A percentile compares a stretch with the other conserved stretches of the same genome.
Conservation (phyloP, 2,888 invertebrate species). For the Hybos culiciformis region DNA sequence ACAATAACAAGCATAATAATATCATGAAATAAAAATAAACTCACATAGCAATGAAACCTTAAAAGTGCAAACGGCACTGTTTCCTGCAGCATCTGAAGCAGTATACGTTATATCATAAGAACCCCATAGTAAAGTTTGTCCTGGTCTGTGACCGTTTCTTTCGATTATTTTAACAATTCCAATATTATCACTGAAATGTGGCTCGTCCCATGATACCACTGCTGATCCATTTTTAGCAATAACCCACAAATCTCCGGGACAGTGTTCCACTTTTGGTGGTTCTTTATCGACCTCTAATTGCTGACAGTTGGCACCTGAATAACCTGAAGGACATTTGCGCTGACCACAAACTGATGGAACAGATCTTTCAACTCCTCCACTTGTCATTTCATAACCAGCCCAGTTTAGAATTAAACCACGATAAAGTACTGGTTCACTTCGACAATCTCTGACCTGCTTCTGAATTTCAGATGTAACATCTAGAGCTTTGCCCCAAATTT, state of each 20-base stretch:
- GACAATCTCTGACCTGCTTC: conserved; percentile 84
- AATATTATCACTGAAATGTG: conserved; percentile 79
- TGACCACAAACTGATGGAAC: conserved; percentile 89
- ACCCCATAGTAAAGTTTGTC: conserved; percentile 80
- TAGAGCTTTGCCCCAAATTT: conserved; percentile 84
- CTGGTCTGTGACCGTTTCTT: conserved; percentile 73
- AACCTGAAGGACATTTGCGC: conserved; percentile 75
- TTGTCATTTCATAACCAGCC: conserved; percentile 82
- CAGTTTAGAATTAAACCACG: conserved; percentile 76
- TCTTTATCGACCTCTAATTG: conserved; percentile 73
- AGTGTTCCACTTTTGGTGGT: conserved; percentile 75
- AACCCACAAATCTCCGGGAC: conserved; percentile 89
- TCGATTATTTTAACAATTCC: conserved; percentile 67
- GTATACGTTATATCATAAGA: conserved; percentile 86
- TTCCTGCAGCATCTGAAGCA: conserved; percentile 85
- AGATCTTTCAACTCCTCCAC: conserved; percentile 79
- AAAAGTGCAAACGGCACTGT: conserved; percentile 82
- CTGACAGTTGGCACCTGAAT: conserved; percentile 72
- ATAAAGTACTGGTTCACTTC: conserved; percentile 82
- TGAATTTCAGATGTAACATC: conserved; percentile 87
- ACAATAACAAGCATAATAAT: no score
- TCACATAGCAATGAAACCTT: conserved; percentile 79
- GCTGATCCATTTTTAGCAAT: conserved; percentile 86
- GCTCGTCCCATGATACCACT: conserved; percentile 83
- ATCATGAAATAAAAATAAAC: conserved; percentile 31